A percentile compares a stretch with the other conserved stretches of the same genome.
Evolutionary conservation across 2,797 vertebrate species (phyloP).

Genomic region (Malacoraja senta): DNA sequence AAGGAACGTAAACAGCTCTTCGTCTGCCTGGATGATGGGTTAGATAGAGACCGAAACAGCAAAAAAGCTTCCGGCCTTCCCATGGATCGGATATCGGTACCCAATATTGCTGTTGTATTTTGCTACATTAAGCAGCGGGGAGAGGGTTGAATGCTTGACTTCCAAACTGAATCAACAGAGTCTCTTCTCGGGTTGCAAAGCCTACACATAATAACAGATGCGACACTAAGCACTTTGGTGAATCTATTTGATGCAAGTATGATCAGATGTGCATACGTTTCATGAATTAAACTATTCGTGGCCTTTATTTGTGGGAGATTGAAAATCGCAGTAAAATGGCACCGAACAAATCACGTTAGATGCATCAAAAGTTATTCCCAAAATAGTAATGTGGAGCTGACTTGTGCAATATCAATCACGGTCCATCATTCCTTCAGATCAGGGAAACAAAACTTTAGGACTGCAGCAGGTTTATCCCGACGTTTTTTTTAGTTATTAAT

Average conservation of each 20-base stretch:
- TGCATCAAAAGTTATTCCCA: neutral
- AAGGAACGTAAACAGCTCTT: neutral
- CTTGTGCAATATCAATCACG: neutral
- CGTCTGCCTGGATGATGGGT: neutral
- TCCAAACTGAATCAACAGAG: neutral
- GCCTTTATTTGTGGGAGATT: neutral
- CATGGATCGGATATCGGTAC: neutral
- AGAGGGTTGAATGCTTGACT: too few relatives aligned
- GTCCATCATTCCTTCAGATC: neutral
- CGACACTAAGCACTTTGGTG: neutral
- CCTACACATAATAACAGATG: neutral
- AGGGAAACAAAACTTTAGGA: neutral
- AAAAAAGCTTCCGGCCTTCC: neutral
- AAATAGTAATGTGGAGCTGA: neutral
- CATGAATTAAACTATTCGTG: neutral
- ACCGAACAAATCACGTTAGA: neutral
- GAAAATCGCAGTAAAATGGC: neutral
- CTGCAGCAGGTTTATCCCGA: neutral
- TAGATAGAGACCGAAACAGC: neutral
- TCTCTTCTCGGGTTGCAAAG: too few relatives aligned
- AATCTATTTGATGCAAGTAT: too few relatives aligned
- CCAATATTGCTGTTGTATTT: neutral
- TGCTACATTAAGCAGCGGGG: neutral
- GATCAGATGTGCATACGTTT: neutral
- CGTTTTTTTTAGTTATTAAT: neutral